A percentile compares a stretch with the other conserved stretches of the same genome.
Conservation (phyloP, 2,797 vertebrate species). For the Micrastur ruficollis region DNA sequence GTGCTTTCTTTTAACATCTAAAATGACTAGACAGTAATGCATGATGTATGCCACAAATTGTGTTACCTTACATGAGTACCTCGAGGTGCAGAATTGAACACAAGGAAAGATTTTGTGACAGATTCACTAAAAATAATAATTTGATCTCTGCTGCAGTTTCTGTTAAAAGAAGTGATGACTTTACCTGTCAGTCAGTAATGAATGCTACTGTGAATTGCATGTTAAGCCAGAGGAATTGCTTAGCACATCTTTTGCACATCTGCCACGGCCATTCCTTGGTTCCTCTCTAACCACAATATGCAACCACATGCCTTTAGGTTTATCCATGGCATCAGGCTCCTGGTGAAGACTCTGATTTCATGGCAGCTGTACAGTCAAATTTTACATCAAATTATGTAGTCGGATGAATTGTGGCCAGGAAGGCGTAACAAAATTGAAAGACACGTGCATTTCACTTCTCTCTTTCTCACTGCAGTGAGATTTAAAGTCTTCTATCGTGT, state of each 20-base stretch:
- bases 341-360: not conserved
- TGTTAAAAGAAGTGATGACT: not conserved
- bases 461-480: not conserved
- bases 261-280: accelerated
- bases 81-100: not conserved
- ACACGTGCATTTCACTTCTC: not conserved
- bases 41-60: not conserved
- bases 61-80: not conserved
- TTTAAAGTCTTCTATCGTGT: not conserved
- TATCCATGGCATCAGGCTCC: not conserved
- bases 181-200: not conserved
- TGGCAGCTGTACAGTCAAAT: conserved; percentile 1
- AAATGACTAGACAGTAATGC: conserved; percentile 7
- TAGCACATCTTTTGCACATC: not conserved
- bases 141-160: not conserved
- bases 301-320: not conserved
- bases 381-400: not conserved
- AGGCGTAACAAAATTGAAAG: not conserved
- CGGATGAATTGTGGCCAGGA: not conserved
- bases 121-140: not conserved
- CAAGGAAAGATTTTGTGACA: not conserved
- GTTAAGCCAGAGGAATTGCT: conserved; percentile 1
- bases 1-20: conserved; percentile 46
- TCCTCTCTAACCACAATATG: not conserved
- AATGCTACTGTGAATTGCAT: not conserved